Base-by-base conservation (phyloP, 2,113 vertebrate genomes). In the Corythaeola cristata region DNA sequence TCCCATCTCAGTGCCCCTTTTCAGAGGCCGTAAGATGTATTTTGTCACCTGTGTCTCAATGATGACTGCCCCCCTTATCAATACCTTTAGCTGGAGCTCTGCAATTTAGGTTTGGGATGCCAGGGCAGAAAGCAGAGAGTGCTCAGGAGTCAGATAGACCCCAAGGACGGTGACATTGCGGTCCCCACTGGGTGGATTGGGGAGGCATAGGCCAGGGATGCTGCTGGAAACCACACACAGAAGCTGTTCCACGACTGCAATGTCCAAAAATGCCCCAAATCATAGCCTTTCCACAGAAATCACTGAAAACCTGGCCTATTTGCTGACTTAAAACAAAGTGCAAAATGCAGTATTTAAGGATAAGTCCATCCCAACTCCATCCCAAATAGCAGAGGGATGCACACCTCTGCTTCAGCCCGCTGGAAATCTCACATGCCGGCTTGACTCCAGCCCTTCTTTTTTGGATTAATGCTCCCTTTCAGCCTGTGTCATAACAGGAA, bases 401-500 rank as follows among this genome's bases (percentile, higher is more conserved):
- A 62, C 39, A 68, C 35, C 24, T 85, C 52, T 85, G 3, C 49
- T 53, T 68, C 56, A 53, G 62, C 16, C 71, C 64, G 64, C 56
- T 85, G 77, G 49, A 95, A 85, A 68, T 64, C 53, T 88, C 84
- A 64, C 58, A 30, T 13, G 3, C 15, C 2, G 3, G 9, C 58
- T 85, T 19, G 0, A 58, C n/a, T 56, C 74, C 64, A 78, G 76
- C 15, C 14, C 7, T 23, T 19, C 79, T 83, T 73, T 83, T 74
- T 64, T 5, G 52, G 37, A 87, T 72, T 64, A 89, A 64, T 89
- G 68, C 52, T 96, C 77, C 83, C 49, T 79, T 95, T 85, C 64
- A 89, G 60, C 39, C 53, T 85, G 26, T 94, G 66, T 80, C 93
- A 69, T 88, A 80, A 93, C 71, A 82, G n/a, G 27, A 90, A 74